Base-by-base conservation (phyloP, 2,888 invertebrate genomes). In the Chloromyia formosa region DNA sequence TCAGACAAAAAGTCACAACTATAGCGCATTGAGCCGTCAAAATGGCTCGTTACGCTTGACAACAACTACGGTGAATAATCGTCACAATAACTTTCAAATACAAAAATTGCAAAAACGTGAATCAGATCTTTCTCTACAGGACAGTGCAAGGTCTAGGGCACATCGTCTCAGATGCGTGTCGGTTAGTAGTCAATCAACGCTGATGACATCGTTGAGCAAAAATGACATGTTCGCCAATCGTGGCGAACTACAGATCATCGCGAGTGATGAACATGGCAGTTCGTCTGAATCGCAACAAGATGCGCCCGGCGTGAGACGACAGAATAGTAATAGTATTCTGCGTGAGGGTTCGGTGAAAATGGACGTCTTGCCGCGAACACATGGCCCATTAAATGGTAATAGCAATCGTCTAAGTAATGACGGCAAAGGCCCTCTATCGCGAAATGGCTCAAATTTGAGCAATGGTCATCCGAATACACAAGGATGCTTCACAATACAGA, bases 21-120 rank as follows among this genome's bases (percentile, higher is more conserved):
- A 85, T 77, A 77, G 77, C 72, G 84, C 84, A 75, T 75, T 85
- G 1, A 79, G 83, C 69, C 82, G 84, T 14, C 83, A 83, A 75
- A 84, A 84, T 68, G 85, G 85, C 40, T 85, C 85, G 23, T 77
- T 85, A 79, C 82, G 84, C 18, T 79, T 83, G 75, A 82, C 84
- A 75, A 83, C 84, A 74, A 66, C 66, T 22, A 82, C 82, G 81
- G 84, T 84, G 79, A 84, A 81, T 81, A 82, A 79, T 78, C 84
- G 84, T 80, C 83, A 66, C 83, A 76, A 78, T 83, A 78, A 83
- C 83, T 76, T 83, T 68, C 61, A 18, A 40, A 82, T 83, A 78
- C 81, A 82, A 69, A 83, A 84, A 80, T 82, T 84, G 77, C 83
- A 83, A 73, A 84, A 83, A 79, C 83, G 83, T 79, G 84, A 84